Base-by-base conservation (phyloP, 2,888 invertebrate species). In the Panzeria rudis region DNA sequence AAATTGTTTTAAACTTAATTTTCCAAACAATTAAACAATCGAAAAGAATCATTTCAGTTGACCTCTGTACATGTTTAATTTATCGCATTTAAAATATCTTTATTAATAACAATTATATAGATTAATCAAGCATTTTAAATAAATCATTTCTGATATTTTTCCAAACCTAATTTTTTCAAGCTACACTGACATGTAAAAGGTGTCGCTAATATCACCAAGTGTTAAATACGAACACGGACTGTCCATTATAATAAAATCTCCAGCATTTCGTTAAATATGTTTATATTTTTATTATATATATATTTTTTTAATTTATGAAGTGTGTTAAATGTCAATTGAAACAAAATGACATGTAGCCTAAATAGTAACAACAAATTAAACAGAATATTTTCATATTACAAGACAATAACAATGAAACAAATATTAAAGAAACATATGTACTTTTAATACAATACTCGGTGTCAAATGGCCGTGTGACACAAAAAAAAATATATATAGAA, bases 241-340 rank as follows among this genome's bases (percentile, higher is more conserved):
- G 59, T 50, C 68, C 35, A 20, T 66, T 61, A 41, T 52, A 80
- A 76, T 52, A 52, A 84, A 80, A 76, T 76, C 71, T 69, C n/a
- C 54, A 61, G 47, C 11, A 59, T 61, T 56, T 72, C 54, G 23
- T 56, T 80, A 32, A 73, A 59, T 47, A 84, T 68, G n/a, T 44
- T 64, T 41, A 47, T 44, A 32, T 62, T 25, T 52, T 41, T 20
- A 11, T 29, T 29, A 41, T n/a, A n/a, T n/a, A n/a, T n/a, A n/a
- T n/a, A n/a, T n/a, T n/a, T n/a, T n/a, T 15, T 76, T 29, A 54
- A 41, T 81, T 83, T 86, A 81, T 80, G 80, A 81, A 77, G 77
- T 86, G 83, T 86, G 86, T 86, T 86, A 83, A 73, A 75, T 83
- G 83, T 83, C 81, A 86, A 83, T 83, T 81, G 77, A 8, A 71